phyloP scores from a whole-genome alignment of 2,113 vertebrate genomes.

The Oncorhynchus masou region DNA sequence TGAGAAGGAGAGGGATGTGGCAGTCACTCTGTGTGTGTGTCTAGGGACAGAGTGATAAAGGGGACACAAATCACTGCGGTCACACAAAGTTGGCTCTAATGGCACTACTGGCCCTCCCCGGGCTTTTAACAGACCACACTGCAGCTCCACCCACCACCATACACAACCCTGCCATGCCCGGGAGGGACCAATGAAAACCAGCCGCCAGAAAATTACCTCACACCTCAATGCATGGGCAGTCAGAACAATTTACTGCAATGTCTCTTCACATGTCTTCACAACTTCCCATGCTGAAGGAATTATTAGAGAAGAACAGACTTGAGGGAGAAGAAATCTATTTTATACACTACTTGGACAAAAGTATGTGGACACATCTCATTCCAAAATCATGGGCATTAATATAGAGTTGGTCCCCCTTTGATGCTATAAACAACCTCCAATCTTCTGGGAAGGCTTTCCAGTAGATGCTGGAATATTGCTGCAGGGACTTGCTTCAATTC shows the following conservation, averaged over 20 bases:
- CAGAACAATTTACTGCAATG: neutral
- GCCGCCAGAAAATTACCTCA: neutral
- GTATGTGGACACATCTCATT: too few relatives aligned
- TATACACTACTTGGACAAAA: too few relatives aligned
- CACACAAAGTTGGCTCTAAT: slow-evolving; percentile 33
- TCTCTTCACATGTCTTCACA: neutral
- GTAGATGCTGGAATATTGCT: too few relatives aligned
- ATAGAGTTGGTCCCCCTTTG: too few relatives aligned
- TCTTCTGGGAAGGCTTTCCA: too few relatives aligned
- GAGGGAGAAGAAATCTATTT: neutral
- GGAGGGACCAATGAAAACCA: slow-evolving; percentile 7
- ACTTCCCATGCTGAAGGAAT: neutral
- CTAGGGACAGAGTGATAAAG: slow-evolving; percentile 1
- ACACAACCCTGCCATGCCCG: neutral
- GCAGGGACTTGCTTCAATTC: too few relatives aligned
- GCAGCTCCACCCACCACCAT: slow-evolving; percentile 4
- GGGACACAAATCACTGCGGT: neutral
- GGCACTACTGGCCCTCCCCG: slow-evolving; percentile 18
- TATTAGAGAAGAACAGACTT: neutral
- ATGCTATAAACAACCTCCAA: too few relatives aligned
- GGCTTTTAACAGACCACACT: slow-evolving; percentile 14
- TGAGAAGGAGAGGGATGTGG: slow-evolving; percentile 10
- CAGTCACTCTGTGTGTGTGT: neutral
- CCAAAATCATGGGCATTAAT: too few relatives aligned
- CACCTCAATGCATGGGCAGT: neutral